These are phyloP conservation scores for Pyrrhosoma nymphula DNA, from an alignment of 2,888 invertebrate species.

Conservation along the genomic window DNA sequence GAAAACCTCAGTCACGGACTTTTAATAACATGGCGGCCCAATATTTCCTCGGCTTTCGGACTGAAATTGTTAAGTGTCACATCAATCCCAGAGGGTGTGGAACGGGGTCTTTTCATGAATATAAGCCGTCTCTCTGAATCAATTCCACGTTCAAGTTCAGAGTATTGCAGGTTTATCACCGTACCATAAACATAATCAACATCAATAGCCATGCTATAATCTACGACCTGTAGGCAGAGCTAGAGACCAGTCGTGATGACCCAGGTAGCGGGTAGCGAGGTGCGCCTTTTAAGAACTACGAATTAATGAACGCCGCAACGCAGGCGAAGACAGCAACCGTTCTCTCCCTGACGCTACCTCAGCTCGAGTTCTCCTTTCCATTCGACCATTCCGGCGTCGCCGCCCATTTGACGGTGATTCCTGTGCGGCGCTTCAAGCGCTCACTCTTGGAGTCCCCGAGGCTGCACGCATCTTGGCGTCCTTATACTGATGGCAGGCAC, in stretches of 20 bases:
- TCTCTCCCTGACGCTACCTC: background rate
- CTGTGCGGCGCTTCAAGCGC: background rate
- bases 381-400: background rate
- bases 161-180: background rate
- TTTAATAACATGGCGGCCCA: no score
- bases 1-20: no score
- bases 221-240: background rate
- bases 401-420: background rate
- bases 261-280: background rate
- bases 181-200: background rate
- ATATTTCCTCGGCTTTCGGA: no score
- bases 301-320: background rate
- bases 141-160: background rate
- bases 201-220: background rate
- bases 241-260: background rate
- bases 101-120: background rate
- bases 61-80: no score
- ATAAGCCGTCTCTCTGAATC: background rate
- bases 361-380: background rate
- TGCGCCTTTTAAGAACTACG: background rate
- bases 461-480: background rate
- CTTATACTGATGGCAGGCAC: background rate
- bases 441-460: background rate
- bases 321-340: background rate
- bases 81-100: no score